Evolutionary conservation across 2,888 invertebrate species (phyloP).

Genomic region (Chaetoderma sp.): DNA sequence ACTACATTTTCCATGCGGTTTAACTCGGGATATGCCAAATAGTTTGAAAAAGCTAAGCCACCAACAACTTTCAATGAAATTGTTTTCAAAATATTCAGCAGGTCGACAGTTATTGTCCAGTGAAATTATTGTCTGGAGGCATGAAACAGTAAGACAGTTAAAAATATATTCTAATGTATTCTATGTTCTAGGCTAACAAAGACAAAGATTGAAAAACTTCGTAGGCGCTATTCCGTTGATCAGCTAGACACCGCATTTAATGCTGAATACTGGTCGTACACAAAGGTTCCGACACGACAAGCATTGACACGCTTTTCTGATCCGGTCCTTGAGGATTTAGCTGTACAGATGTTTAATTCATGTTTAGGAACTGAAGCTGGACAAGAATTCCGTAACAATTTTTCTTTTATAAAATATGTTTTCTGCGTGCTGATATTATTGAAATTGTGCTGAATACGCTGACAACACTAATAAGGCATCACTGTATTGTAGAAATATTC

Average conservation of each 20-base stretch:
- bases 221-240: constrained; percentile 39
- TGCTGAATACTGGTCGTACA: constrained; percentile 88
- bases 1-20: too few species aligned
- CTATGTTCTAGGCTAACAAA: constrained; percentile 64
- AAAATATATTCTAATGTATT: too few species aligned
- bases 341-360: constrained; percentile 88
- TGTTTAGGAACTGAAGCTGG: constrained; percentile 77
- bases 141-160: too few species aligned
- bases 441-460: too few species aligned
- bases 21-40: too few species aligned
- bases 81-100: too few species aligned
- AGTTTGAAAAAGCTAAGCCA: too few species aligned
- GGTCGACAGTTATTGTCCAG: too few species aligned
- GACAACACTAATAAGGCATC: too few species aligned
- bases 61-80: too few species aligned
- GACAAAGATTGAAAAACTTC: constrained; percentile 55
- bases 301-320: constrained; percentile 87
- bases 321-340: constrained; percentile 83
- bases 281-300: constrained; percentile 82
- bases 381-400: constrained; percentile 50
- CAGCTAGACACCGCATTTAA: constrained; percentile 65
- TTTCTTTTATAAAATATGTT: neutral
- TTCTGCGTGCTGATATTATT: neutral
- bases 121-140: too few species aligned
- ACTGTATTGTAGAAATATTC: too few species aligned